Evolutionary conservation across 2,888 invertebrate genomes (phyloP).

Genomic region (Agrypnus murinus): DNA sequence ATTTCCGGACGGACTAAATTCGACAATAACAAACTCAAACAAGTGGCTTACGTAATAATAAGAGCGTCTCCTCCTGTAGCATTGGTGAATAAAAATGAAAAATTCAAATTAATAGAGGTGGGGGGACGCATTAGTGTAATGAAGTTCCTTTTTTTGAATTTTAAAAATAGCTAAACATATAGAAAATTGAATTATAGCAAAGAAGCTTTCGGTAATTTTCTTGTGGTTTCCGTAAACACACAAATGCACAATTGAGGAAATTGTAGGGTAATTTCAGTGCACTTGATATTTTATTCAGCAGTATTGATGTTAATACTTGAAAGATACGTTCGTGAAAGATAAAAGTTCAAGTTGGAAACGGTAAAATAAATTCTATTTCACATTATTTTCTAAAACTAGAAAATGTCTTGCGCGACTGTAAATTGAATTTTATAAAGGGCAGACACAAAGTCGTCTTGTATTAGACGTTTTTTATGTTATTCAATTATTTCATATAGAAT

Average conservation of each 20-base stretch:
- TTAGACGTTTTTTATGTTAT: too few species aligned
- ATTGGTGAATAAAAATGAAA: neutral
- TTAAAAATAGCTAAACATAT: neutral
- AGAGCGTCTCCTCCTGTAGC: too few species aligned
- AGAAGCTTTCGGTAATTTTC: neutral
- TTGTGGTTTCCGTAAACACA: neutral
- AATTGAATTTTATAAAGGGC: too few species aligned
- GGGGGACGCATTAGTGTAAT: neutral
- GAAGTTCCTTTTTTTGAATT: neutral
- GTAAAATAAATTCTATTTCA: too few species aligned
- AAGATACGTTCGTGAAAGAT: neutral
- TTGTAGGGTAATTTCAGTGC: constrained; percentile 3
- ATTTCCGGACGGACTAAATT: constrained; percentile 20
- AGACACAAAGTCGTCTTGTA: too few species aligned
- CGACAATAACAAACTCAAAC: neutral
- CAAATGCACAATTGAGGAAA: neutral
- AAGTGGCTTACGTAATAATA: neutral
- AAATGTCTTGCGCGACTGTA: too few species aligned
- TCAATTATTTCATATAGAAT: too few species aligned
- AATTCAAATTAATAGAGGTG: neutral
- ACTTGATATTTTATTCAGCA: constrained; percentile 5
- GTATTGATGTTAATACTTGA: constrained; percentile 3
- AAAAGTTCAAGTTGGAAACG: neutral
- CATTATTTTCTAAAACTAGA: too few species aligned
- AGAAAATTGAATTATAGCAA: too few species aligned